Conservation (phyloP, 2,888 invertebrate genomes). For the Megaustenia siamemsis region DNA sequence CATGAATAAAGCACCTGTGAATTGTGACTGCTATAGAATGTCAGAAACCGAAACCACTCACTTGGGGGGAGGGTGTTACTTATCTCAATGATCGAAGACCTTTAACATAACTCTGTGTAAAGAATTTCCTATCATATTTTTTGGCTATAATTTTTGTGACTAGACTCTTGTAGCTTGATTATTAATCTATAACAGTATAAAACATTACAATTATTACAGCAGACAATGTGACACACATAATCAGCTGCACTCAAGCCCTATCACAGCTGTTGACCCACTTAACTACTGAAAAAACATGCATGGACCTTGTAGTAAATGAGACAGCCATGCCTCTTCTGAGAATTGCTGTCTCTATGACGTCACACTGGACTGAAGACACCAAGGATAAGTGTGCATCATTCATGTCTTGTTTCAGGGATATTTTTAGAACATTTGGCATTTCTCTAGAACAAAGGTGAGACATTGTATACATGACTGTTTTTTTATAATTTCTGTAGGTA, state of each 20-base stretch:
- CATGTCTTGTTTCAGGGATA: constrained; percentile 26
- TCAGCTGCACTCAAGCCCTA: constrained; percentile 26
- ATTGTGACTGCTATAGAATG: too few species aligned
- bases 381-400: constrained; percentile 29
- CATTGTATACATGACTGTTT: neutral
- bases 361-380: constrained; percentile 37
- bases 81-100: too few species aligned
- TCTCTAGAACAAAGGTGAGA: constrained; percentile 39
- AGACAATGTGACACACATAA: constrained; percentile 3
- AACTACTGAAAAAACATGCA: neutral
- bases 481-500: too few species aligned
- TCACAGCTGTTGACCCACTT: constrained; percentile 24
- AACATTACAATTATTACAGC: neutral
- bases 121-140: too few species aligned
- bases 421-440: constrained; percentile 30
- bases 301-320: constrained; percentile 1
- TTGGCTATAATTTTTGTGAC: too few species aligned
- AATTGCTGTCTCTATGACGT: neutral
- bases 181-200: neutral
- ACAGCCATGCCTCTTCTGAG: constrained; percentile 39
- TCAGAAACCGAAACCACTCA: too few species aligned
- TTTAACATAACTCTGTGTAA: too few species aligned
- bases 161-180: too few species aligned
- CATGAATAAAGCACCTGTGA: too few species aligned
- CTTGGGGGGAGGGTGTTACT: too few species aligned